Evolutionary conservation across 2,113 vertebrate species (phyloP), one percentile per base, ranked within the genome.

Genomic region (Alectura lathami): DNA sequence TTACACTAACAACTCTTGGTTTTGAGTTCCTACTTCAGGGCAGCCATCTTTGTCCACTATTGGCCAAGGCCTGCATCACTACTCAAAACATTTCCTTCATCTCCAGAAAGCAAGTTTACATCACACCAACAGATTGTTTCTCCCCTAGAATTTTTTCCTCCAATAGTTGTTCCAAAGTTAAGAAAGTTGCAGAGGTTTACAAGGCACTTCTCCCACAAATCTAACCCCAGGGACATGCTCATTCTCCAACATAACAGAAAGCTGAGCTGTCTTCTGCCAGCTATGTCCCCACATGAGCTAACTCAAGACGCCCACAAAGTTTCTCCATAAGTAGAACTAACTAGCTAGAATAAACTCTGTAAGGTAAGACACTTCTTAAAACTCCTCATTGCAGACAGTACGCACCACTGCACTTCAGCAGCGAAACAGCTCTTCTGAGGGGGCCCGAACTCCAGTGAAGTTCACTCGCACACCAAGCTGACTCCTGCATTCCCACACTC

Each of bases 151-250:
- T 98, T 98, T 98, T 69, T 92, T 98, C 96, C 96, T 98, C 93
- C 96, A 98, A 96, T 95, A 81, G 97, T 1, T n/a, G 93, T 97
- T 91, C 74, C 82, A 82, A 91, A 91, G 84, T 90, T 89, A 34
- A 95, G 88, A 94, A 98, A 97, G 96, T 38, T 96, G 72, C 97
- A 98, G n/a, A 96, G 97, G 98, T 97, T 98, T 98, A 82, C 27
- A 92, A 80, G 20, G 54, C 2, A 2, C 90, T n/a, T 85, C 86
- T 97, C 96, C 82, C 95, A 74, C 62, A 84, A 66, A 88, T 95
- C 47, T 26, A 30, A n/a, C 34, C 59, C 20, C 45, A 59, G 23
- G 43, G 8, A 60, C 6, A 51, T 38, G 89, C 96, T 97, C 96
- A 15, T 17, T 97, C 17, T 98, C 90, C 95, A 96, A 98, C 86